Percentiles rank a stretch among this genome's conserved stretches.
Conservation (phyloP, 1,140 invertebrate genomes). For the Maniola jurtina region DNA sequence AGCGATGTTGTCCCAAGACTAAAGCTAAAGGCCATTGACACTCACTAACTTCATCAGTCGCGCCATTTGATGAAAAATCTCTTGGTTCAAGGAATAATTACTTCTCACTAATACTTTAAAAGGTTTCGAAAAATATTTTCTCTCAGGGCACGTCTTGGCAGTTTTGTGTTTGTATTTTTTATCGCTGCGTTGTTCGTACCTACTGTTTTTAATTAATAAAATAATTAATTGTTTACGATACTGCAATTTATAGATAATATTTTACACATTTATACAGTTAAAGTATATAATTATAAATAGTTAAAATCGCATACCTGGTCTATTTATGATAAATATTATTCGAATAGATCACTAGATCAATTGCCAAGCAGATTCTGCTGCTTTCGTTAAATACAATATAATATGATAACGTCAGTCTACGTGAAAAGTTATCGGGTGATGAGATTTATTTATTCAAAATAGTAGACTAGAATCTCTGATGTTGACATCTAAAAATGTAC, state of each 20-base stretch:
- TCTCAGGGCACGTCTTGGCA: background rate
- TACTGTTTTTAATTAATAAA: no score
- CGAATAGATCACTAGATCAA: no score
- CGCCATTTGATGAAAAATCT: constrained; percentile 22
- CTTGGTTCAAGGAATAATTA: constrained; percentile 30
- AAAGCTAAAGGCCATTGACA: constrained; percentile 29
- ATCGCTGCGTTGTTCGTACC: background rate
- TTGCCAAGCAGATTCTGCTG: no score
- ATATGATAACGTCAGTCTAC: no score
- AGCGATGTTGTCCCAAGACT: constrained; percentile 27
- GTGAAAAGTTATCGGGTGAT: no score
- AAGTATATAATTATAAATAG: no score
- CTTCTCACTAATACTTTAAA: constrained; percentile 31
- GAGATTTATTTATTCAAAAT: background rate
- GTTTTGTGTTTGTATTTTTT: background rate
- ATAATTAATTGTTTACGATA: no score
- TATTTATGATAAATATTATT: no score
- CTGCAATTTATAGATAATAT: no score
- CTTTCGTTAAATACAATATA: no score
- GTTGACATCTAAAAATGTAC: background rate
- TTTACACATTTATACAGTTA: no score
- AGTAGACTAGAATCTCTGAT: background rate
- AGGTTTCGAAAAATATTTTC: constrained; percentile 25
- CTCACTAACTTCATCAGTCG: constrained; percentile 29
- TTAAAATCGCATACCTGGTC: no score